Percentiles rank a stretch among this genome's conserved stretches.
phyloP scores from a whole-genome alignment of 1,140 invertebrate species.

The Sycobia sp. region DNA sequence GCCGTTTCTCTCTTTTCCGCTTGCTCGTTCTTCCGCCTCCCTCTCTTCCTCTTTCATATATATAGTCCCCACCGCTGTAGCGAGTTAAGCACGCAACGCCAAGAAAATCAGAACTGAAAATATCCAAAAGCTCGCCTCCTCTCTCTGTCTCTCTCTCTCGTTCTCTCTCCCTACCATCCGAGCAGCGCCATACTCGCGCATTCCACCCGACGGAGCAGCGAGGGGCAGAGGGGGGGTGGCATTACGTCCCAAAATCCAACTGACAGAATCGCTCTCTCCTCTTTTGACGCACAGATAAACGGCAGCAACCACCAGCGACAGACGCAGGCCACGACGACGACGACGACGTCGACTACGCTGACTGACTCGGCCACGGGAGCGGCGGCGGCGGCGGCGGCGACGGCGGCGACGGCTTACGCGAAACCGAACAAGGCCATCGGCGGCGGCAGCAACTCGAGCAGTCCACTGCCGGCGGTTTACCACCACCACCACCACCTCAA shows the following conservation, averaged over 20 bases:
- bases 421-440: constrained; percentile 68
- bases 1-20: neutral
- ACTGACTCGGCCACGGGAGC: constrained; percentile 69
- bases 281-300: constrained; percentile 61
- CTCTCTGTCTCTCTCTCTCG: constrained; percentile 3
- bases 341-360: too few species aligned
- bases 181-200: neutral
- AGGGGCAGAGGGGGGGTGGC: too few species aligned
- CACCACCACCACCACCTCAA: neutral
- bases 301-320: constrained; percentile 55
- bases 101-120: too few species aligned
- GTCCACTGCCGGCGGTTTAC: neutral
- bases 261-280: neutral
- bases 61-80: too few species aligned
- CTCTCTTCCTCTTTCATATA: too few species aligned
- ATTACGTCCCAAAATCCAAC: too few species aligned
- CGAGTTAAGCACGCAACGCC: too few species aligned
- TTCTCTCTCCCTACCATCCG: neutral
- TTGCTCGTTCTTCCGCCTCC: too few species aligned
- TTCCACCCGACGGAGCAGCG: too few species aligned
- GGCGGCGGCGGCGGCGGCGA: too few species aligned
- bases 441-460: neutral
- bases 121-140: constrained; percentile 9
- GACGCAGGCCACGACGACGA: too few species aligned
- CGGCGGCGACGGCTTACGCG: constrained; percentile 73